Evolutionary conservation across 2,113 vertebrate species (phyloP), one percentile per base, ranked within the genome.

Genomic region (Triplophysa siluroides): DNA sequence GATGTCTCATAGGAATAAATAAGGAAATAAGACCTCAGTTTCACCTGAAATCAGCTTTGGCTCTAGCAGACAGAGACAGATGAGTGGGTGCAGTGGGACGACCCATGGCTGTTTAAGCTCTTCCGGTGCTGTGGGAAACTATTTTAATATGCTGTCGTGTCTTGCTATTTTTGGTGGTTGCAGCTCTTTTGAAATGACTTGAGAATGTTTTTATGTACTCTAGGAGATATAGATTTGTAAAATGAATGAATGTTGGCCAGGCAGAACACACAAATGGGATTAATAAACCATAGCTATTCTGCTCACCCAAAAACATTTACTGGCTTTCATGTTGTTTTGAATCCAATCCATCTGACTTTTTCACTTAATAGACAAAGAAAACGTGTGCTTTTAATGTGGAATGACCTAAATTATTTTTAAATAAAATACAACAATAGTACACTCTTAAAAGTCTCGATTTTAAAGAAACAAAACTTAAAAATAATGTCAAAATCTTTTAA

Each of bases 61-160:
- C 26, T 71, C 16, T 43, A 58, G 24, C 26, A 69, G 67, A 60
- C 52, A 66, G 19, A 73, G 58, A 73, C 70, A 75, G 63, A 76
- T 81, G 62, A 29, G 23, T 26, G n/a, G 19, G 60, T 29, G 26
- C 45, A 54, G 50, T 72, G 68, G 60, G 60, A 72, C 68, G 19
- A 19, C 5, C 60, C 10, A 38, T 65, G 41, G 3, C 67, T 61
- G 16, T 33, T 54, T 3, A 61, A 61, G 38, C 54, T 47, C 14
- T 47, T 69, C 78, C 29, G 78, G 47, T 70, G 54, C 77, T 79
- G 67, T 62, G 24, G 23, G 8, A 52, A 26, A 63, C 12, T 62
- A 13, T n/a, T 58, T 68, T 19, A n/a, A 43, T 61, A 5, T 38
- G 1, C 16, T 43, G 1, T 56, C n/a, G n/a, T n/a, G 24, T 2